phyloP scores from a whole-genome alignment of 2,797 vertebrate genomes.

The Picus viridis region DNA sequence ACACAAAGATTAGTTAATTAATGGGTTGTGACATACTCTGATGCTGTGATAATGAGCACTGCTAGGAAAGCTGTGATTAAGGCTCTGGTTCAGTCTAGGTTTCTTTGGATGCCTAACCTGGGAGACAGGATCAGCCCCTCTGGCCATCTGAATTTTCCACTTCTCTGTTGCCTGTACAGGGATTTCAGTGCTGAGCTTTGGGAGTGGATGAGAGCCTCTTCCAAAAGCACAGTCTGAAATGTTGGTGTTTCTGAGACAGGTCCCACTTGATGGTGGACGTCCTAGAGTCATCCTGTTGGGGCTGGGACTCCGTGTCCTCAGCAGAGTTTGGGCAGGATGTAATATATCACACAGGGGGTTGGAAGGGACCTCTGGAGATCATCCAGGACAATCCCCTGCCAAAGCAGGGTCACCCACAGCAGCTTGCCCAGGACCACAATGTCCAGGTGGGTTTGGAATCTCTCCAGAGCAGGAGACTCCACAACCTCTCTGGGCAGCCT shows the following conservation, averaged over 20 bases:
- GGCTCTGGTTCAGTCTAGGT: background rate
- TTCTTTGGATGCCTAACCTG: background rate
- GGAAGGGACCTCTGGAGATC: too few species aligned
- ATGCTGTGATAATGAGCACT: conserved; percentile 63
- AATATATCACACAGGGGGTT: too few species aligned
- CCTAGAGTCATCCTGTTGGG: background rate
- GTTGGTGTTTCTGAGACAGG: background rate
- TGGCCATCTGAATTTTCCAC: background rate
- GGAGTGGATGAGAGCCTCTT: background rate
- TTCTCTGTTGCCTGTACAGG: background rate
- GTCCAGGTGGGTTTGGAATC: too few species aligned
- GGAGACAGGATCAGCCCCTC: background rate
- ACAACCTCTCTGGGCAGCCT: too few species aligned
- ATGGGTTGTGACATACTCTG: conserved; percentile 56
- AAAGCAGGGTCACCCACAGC: too few species aligned
- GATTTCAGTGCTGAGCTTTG: background rate
- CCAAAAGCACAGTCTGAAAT: background rate
- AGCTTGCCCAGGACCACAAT: too few species aligned
- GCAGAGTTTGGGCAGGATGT: background rate
- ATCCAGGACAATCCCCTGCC: too few species aligned
- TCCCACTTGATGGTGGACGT: too few species aligned
- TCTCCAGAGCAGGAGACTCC: too few species aligned
- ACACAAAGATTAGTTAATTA: conserved; percentile 55
- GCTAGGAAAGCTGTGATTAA: conserved; percentile 50
- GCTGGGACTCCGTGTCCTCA: background rate